Evolutionary conservation across 2,888 invertebrate genomes (phyloP).

Genomic region (Ormia ochracea): DNA sequence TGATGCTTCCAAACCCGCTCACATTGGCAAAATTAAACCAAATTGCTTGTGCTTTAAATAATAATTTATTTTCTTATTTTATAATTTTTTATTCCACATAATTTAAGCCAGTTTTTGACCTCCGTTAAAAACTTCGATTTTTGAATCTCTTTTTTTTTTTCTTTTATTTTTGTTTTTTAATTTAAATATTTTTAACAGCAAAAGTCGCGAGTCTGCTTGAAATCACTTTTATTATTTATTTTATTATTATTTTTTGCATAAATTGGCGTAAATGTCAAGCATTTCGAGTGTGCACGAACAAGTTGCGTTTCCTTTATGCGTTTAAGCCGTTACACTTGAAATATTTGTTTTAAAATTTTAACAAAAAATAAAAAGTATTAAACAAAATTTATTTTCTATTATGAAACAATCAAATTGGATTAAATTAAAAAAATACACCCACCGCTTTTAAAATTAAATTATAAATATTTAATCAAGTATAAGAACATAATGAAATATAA

Average conservation of each 20-base stretch:
- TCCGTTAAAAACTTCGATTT: neutral
- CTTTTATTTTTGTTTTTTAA: neutral
- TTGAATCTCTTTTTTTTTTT: too few species aligned
- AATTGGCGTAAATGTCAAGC: constrained; percentile 42
- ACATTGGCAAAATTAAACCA: neutral
- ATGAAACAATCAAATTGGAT: neutral
- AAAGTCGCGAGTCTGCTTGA: neutral
- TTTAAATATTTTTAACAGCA: neutral
- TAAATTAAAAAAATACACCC: constrained; percentile 13
- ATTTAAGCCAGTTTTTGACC: constrained; percentile 8
- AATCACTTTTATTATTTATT: neutral
- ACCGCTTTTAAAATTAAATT: neutral
- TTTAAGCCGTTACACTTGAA: constrained; percentile 32
- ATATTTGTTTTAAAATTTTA: neutral
- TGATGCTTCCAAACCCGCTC: neutral
- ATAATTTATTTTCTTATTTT: neutral
- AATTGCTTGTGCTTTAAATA: neutral
- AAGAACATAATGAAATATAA: too few species aligned
- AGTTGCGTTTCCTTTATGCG: constrained; percentile 4
- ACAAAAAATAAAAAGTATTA: neutral
- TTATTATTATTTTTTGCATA: neutral
- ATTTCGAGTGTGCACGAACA: constrained; percentile 21
- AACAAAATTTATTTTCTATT: neutral
- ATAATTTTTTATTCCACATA: neutral
- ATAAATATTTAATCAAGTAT: too few species aligned